Percentiles rank a stretch among this genome's conserved stretches.
phyloP scores from a whole-genome alignment of 2,797 vertebrate species.

The Taenioides sp. region DNA sequence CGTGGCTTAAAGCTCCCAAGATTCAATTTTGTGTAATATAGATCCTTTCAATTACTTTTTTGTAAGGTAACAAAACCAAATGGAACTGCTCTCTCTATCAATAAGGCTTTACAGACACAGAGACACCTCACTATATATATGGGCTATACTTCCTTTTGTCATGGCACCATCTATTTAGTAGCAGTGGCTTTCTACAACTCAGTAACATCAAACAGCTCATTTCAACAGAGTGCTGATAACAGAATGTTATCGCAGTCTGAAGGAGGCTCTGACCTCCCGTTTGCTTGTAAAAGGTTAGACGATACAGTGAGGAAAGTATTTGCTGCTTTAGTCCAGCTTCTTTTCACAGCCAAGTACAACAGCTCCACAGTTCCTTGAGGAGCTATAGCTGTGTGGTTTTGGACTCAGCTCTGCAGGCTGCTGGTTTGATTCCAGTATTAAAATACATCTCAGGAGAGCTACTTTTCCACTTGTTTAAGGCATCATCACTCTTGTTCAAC shows the following conservation, averaged over 20 bases:
- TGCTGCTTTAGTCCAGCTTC: conserved; percentile 40
- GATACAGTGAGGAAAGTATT: conserved; percentile 45
- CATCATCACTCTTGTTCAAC: conserved; percentile 77
- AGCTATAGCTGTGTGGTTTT: conserved; percentile 34
- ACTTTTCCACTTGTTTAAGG: conserved; percentile 47
- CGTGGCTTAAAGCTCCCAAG: too few relatives aligned
- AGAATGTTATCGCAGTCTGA: conserved; percentile 59
- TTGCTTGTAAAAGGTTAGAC: conserved; percentile 40
- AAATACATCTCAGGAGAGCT: conserved; percentile 35
- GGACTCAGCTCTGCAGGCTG: conserved; percentile 29
- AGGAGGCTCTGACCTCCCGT: conserved; percentile 59
- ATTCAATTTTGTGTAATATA: too few relatives aligned
- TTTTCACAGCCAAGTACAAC: conserved; percentile 44
- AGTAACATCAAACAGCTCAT: conserved; percentile 61
- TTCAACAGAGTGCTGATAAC: conserved; percentile 63
- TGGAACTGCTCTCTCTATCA: conserved; percentile 74
- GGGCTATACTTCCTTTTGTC: conserved; percentile 83
- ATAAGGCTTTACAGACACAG: conserved; percentile 72
- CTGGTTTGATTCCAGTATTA: conserved; percentile 32
- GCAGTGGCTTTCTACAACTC: conserved; percentile 40
- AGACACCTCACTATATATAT: conserved; percentile 76
- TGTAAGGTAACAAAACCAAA: conserved; percentile 7
- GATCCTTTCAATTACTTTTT: neutral
- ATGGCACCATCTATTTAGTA: conserved; percentile 59
- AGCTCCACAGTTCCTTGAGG: conserved; percentile 18